These are phyloP conservation scores for Melanotus villosus DNA, from an alignment of 2,888 invertebrate genomes.

Conservation along the genomic window DNA sequence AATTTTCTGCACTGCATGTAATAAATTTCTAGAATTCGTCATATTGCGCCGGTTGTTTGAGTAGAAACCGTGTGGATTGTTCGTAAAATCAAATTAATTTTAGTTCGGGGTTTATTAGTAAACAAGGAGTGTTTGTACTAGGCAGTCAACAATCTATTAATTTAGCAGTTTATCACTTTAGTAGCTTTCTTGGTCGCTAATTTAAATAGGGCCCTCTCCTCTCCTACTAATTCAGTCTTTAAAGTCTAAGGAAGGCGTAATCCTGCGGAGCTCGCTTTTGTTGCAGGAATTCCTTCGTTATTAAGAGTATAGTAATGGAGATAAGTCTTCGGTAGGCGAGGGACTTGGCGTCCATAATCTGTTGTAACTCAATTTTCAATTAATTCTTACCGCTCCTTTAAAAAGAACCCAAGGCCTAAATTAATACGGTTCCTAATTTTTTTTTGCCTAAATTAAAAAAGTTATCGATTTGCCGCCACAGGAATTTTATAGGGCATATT, in stretches of 20 bases:
- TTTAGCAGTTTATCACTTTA: conserved; percentile 63
- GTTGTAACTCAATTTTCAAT: conserved; percentile 57
- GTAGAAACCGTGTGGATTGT: conserved; percentile 8
- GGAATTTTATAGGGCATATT: not conserved
- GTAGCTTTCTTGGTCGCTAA: conserved; percentile 62
- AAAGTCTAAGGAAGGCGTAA: conserved; percentile 57
- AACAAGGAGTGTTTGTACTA: conserved; percentile 49
- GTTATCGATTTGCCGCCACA: not conserved
- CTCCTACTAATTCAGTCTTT: conserved; percentile 49
- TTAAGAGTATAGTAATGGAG: conserved; percentile 60
- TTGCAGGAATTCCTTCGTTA: conserved; percentile 59
- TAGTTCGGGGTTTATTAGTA: conserved; percentile 48
- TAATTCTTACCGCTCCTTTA: conserved; percentile 44
- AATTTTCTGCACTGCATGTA: conserved; percentile 20
- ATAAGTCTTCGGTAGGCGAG: conserved; percentile 56
- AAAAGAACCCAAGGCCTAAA: conserved; percentile 17
- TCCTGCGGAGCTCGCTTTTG: conserved; percentile 59
- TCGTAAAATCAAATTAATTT: conserved; percentile 38
- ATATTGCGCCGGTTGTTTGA: conserved; percentile 5
- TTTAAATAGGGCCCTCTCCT: conserved; percentile 60
- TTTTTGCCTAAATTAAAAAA: conserved; percentile 20
- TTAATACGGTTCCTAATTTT: conserved; percentile 1
- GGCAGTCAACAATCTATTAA: conserved; percentile 60
- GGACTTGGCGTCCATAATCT: conserved; percentile 56
- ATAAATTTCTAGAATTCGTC: not conserved